Base-by-base conservation (phyloP, 2,113 vertebrate species). In the Capreolus pygargus region DNA sequence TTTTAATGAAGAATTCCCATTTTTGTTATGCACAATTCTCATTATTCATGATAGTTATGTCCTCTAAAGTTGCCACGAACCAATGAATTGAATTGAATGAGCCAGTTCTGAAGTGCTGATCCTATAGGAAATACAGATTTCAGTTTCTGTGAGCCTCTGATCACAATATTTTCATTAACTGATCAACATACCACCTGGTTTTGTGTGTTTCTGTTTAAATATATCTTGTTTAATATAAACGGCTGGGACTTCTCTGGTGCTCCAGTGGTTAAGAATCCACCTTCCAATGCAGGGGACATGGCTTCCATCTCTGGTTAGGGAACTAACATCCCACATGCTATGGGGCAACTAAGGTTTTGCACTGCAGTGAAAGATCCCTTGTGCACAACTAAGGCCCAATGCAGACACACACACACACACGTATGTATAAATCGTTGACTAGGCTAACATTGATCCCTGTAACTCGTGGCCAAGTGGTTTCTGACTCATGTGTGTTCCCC, bases 401-500 rank as follows among this genome's bases (percentile, higher is more conserved):
- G 5, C 36, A 39, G 21, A 15, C 28, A 61, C 13, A 60, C 58
- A 58, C 57, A 25, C 10, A 6, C 67, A 23, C 8, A 1, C 0
- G 3, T 6, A 39, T 3, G 13, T 25, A 25, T 74, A 78, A n/a
- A 27, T 9, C 5, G 2, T 19, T 27, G 74, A 39, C 55, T 58
- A 6, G 3, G 36, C 60, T 36, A 45, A 52, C 14, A 3, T 12
- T 8, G n/a, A 67, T 50, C 50, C 28, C 43, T 76, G 7, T 58
- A 11, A 60, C n/a, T 60, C 25, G 0, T 3, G 74, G 30, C 3
- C 16, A 6, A 33, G 52, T 52, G 14, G 33, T 39, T 86, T 27
- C 81, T 43, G 30, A 45, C 61, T 36, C 9, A 2, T 0, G 0
- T 8, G 36, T 52, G 47, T 70, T 7, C 33, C 45, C 58, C 1